phyloP scores from a whole-genome alignment of 2,113 vertebrate species.

The Cinclus cinclus region DNA sequence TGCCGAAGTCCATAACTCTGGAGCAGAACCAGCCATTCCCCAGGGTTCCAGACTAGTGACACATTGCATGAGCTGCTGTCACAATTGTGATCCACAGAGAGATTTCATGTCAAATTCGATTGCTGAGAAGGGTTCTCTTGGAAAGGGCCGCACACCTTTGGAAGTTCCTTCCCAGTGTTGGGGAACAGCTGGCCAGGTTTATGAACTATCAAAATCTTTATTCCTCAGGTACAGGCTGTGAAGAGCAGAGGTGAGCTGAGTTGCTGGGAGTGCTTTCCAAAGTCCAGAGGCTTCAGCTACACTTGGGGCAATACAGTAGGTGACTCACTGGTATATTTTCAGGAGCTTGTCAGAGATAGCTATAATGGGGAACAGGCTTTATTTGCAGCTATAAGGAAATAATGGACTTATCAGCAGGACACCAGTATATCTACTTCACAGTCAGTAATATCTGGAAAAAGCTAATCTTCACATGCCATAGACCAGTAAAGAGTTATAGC shows the following conservation, averaged over 20 bases:
- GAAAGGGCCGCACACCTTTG: background rate
- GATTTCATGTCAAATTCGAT: background rate
- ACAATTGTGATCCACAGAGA: background rate
- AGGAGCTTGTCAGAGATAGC: background rate
- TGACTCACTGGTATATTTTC: background rate
- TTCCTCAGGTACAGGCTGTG: background rate
- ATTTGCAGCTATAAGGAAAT: slow-evolving; percentile 1
- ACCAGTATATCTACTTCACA: background rate
- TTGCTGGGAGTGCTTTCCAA: background rate
- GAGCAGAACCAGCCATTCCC: background rate
- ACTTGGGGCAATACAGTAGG: background rate
- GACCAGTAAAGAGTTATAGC: background rate
- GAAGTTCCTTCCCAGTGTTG: accelerated
- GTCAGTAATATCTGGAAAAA: slow-evolving; percentile 4
- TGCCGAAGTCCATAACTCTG: accelerated
- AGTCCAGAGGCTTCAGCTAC: background rate
- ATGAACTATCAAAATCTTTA: background rate
- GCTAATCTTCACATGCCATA: background rate
- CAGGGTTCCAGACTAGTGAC: background rate
- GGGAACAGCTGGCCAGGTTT: background rate
- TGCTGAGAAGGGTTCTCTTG: background rate
- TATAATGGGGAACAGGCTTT: background rate
- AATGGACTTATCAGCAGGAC: background rate
- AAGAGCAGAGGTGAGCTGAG: background rate
- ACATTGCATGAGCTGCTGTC: background rate